Evolutionary conservation across 2,888 invertebrate genomes (phyloP).

Genomic region (Melanchra persicariae): DNA sequence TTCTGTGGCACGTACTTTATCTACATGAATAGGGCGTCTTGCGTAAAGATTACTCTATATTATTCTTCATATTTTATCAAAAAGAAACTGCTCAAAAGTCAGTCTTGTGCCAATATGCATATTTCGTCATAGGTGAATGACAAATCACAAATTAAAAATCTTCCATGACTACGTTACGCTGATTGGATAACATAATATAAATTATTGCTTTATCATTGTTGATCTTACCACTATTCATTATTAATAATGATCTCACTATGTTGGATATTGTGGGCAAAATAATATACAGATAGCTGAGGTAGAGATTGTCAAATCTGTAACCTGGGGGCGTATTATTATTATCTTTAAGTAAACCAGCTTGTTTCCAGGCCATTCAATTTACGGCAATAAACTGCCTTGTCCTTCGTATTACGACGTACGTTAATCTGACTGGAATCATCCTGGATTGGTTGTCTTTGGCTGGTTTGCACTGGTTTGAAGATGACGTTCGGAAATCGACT

Average conservation of each 20-base stretch:
- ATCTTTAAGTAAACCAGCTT: too few species aligned
- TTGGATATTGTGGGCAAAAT: not conserved
- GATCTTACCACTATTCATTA: not conserved
- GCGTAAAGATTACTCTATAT: conserved; percentile 33
- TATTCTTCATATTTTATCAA: conserved; percentile 23
- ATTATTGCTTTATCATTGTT: conserved; percentile 15
- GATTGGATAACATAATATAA: not conserved
- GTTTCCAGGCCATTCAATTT: too few species aligned
- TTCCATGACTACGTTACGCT: not conserved
- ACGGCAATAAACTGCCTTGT: too few species aligned
- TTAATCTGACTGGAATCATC: too few species aligned
- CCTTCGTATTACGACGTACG: too few species aligned
- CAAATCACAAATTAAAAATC: not conserved
- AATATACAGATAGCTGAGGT: too few species aligned
- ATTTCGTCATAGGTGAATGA: not conserved
- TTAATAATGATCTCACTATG: not conserved
- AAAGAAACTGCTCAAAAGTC: conserved; percentile 4
- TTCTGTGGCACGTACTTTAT: conserved; percentile 53
- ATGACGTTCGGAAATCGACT: too few species aligned
- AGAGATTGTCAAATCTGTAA: not conserved
- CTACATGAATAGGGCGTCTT: conserved; percentile 52
- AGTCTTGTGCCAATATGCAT: not conserved
- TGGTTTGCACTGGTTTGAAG: too few species aligned
- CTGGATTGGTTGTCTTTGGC: too few species aligned
- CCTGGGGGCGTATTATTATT: too few species aligned